phyloP scores from a whole-genome alignment of 2,888 invertebrate genomes.

The Shargacucullia verbasci region DNA sequence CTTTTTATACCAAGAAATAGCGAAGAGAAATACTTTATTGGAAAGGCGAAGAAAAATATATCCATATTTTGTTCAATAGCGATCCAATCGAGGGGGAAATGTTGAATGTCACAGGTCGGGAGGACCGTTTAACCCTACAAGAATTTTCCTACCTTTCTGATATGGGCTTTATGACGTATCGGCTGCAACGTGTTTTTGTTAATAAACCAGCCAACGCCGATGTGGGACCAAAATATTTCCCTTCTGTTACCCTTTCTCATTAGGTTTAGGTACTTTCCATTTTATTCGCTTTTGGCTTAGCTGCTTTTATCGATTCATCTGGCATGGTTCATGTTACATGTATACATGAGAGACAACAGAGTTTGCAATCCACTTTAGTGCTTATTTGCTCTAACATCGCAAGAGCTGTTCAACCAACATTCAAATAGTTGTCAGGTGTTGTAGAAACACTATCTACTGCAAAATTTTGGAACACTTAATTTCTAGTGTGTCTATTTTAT shows the following conservation, averaged over 20 bases:
- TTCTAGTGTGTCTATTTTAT: too few relatives aligned
- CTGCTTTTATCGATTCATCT: too few relatives aligned
- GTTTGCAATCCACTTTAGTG: too few relatives aligned
- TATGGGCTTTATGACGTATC: constrained; percentile 40
- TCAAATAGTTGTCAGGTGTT: too few relatives aligned
- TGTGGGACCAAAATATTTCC: constrained; percentile 19
- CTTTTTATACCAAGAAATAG: constrained; percentile 38
- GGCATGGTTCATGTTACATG: too few relatives aligned
- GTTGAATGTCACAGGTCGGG: constrained; percentile 52
- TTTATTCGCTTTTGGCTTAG: too few relatives aligned
- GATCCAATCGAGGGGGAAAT: constrained; percentile 49
- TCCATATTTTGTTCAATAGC: constrained; percentile 53
- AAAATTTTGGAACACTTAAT: too few relatives aligned
- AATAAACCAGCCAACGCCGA: constrained; percentile 26
- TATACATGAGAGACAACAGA: too few relatives aligned
- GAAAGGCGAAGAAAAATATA: constrained; percentile 45
- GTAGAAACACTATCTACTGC: too few relatives aligned
- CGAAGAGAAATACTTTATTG: constrained; percentile 50
- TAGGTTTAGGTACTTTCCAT: not conserved
- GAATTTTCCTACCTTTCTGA: constrained; percentile 50
- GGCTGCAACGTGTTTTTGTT: constrained; percentile 46
- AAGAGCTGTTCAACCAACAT: not conserved
- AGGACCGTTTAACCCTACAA: constrained; percentile 51
- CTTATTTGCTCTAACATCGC: too few relatives aligned
- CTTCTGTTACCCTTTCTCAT: not conserved